Evolutionary conservation across 2,888 invertebrate species (phyloP).

Genomic region (Coecobrya sp.): DNA sequence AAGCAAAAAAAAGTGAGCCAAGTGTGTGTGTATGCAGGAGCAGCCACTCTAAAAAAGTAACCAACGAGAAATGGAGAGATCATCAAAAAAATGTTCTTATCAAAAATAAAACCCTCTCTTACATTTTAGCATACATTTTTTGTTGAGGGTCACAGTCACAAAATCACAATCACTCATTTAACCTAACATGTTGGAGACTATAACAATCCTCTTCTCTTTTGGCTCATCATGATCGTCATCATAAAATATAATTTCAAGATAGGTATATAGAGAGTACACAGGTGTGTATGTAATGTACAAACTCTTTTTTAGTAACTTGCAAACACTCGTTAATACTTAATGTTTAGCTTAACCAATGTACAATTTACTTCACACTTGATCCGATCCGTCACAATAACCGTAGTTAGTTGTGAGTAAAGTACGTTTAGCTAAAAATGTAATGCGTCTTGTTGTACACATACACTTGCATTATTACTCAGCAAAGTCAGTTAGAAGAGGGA

Average conservation of each 20-base stretch:
- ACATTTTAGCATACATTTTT: background rate
- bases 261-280: too few species aligned
- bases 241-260: background rate
- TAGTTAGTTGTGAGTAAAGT: slow-evolving; percentile 20
- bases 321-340: background rate
- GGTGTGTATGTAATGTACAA: too few species aligned
- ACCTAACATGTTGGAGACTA: background rate
- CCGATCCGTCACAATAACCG: slow-evolving; percentile 16
- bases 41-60: background rate
- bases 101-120: background rate
- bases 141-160: slow-evolving; percentile 64
- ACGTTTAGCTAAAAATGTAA: background rate
- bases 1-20: background rate
- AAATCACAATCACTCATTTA: slow-evolving; percentile 21
- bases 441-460: too few species aligned
- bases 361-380: slow-evolving; percentile 14
- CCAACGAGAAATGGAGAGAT: background rate
- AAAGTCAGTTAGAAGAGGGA: too few species aligned
- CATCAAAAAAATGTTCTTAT: slow-evolving; percentile 26
- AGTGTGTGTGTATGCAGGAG: background rate
- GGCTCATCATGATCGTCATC: background rate
- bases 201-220: background rate
- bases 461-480: too few species aligned
- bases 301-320: too few species aligned
- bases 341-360: background rate